Base-by-base conservation (phyloP, 2,888 invertebrate genomes). In the Schizaphis graminum region DNA sequence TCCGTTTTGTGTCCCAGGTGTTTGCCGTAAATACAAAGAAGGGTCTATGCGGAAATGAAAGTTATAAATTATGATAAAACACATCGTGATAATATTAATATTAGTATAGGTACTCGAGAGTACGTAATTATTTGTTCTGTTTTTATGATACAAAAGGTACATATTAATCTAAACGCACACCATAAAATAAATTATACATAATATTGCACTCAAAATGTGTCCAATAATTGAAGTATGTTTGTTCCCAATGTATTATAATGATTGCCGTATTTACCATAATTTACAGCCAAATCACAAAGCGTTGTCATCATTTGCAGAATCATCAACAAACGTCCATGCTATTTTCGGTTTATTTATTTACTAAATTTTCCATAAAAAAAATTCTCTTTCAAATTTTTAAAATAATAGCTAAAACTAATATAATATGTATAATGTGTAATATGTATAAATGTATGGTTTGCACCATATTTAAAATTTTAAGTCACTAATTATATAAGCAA, bases 1-100 rank as follows among this genome's bases (percentile, higher is more conserved):
- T 86, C 86, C 57, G 91, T 57, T 86, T 57, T 57, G 5, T 13
- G 86, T 91, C 41, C 35, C 91, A 91, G 91, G 77, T 84, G 77
- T 91, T 49, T 11, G n/a, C 61, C 24, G 67, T 26, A 26, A 13
- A 49, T 77, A 77, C 35, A 91, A 91, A 91, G 49, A 77, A n/a
- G 49, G 84, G 53, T 84, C 3, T 77, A 35, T 41, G n/a, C 85
- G 91, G 85, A 91, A 86, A 91, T 91, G 91, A 91, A 91, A 86
- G 91, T 86, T 91, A 91, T 91, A 57, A 91, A 91, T 91, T 86
- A 91, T 91, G 57, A 86, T 91, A 47, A 61, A 91, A 57, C 57
- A 47, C 86, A 57, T 86, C n/a, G n/a, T 26, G 21, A 10, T 35
- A 41, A 91, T 53, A 47, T 47, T 47, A 89, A 28, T 26, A 28